A percentile compares a stretch with the other conserved stretches of the same genome.
Evolutionary conservation across 2,888 invertebrate species (phyloP).

Genomic region (Xiphydria camelus): DNA sequence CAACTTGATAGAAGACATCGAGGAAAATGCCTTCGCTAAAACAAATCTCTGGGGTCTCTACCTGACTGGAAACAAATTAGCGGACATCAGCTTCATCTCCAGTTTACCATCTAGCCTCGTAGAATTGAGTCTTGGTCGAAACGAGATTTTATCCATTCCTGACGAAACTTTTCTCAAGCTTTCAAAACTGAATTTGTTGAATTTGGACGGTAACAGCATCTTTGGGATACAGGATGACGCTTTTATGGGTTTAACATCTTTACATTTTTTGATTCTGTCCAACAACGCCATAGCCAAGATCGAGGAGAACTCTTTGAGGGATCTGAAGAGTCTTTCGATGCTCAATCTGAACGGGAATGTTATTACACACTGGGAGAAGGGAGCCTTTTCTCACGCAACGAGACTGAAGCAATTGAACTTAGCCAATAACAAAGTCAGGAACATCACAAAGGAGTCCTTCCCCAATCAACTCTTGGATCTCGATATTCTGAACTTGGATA

Average conservation of each 20-base stretch:
- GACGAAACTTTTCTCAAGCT: slow-evolving; percentile 24
- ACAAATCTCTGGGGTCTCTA: slow-evolving; percentile 39
- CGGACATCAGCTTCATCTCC: slow-evolving; percentile 26
- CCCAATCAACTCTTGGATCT: slow-evolving; percentile 46
- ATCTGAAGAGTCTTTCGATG: slow-evolving; percentile 51
- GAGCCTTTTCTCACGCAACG: slow-evolving; percentile 47
- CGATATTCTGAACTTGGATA: slow-evolving; percentile 53
- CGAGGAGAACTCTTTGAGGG: slow-evolving; percentile 48
- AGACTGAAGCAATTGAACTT: slow-evolving; percentile 55
- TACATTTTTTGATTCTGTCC: slow-evolving; percentile 49
- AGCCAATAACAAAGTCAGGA: slow-evolving; percentile 53
- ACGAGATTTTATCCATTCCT: slow-evolving; percentile 28
- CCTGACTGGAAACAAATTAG: slow-evolving; percentile 27
- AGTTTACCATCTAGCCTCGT: slow-evolving; percentile 33
- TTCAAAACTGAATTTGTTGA: slow-evolving; percentile 11
- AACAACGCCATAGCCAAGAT: slow-evolving; percentile 45
- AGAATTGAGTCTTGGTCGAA: slow-evolving; percentile 23
- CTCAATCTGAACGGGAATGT: slow-evolving; percentile 49
- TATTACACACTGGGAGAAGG: slow-evolving; percentile 44
- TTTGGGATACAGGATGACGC: background rate
- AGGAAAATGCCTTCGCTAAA: slow-evolving; percentile 50
- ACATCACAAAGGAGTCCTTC: slow-evolving; percentile 50
- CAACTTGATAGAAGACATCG: slow-evolving; percentile 52
- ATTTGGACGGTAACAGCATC: slow-evolving; percentile 3
- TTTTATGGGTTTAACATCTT: background rate